Conservation (phyloP, 2,888 invertebrate genomes). For the Drosophila rellima region DNA sequence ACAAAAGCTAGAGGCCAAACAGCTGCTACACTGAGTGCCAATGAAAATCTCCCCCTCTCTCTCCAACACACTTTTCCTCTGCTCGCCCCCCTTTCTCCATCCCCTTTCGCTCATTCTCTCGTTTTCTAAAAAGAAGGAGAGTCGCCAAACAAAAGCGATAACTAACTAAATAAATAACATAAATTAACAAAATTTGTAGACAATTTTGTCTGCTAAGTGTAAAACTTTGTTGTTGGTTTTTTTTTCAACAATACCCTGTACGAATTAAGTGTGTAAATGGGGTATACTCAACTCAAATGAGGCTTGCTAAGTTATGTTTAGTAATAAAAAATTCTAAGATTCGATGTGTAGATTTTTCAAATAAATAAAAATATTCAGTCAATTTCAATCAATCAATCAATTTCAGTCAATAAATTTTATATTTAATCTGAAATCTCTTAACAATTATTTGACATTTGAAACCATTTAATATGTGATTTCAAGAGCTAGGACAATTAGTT, state of each 20-base stretch:
- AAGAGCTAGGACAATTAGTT: too few species aligned
- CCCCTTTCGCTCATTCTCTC: not conserved
- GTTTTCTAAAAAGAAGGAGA: not conserved
- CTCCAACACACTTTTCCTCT: not conserved
- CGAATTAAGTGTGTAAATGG: not conserved
- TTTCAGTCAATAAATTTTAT: too few species aligned
- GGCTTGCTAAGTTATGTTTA: too few species aligned
- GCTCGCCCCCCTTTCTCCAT: not conserved
- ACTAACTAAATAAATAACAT: slow-evolving; percentile 81
- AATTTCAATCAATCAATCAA: too few species aligned
- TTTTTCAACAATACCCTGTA: slow-evolving; percentile 17
- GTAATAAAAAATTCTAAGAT: too few species aligned
- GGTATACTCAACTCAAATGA: not conserved
- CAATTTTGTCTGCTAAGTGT: slow-evolving; percentile 79
- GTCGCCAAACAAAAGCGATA: slow-evolving; percentile 66
- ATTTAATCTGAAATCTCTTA: too few species aligned
- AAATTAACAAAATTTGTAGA: slow-evolving; percentile 79
- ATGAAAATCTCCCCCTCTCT: not conserved
- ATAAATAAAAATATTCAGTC: too few species aligned
- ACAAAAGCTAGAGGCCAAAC: slow-evolving; percentile 53
- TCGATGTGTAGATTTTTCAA: too few species aligned
- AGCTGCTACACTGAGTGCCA: slow-evolving; percentile 22
- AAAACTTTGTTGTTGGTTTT: slow-evolving; percentile 66
- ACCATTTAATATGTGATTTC: too few species aligned
- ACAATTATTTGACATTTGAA: too few species aligned